A percentile compares a stretch with the other conserved stretches of the same genome.
Evolutionary conservation across 2,888 invertebrate species (phyloP).

Genomic region (Enoplolaimus lenunculus): DNA sequence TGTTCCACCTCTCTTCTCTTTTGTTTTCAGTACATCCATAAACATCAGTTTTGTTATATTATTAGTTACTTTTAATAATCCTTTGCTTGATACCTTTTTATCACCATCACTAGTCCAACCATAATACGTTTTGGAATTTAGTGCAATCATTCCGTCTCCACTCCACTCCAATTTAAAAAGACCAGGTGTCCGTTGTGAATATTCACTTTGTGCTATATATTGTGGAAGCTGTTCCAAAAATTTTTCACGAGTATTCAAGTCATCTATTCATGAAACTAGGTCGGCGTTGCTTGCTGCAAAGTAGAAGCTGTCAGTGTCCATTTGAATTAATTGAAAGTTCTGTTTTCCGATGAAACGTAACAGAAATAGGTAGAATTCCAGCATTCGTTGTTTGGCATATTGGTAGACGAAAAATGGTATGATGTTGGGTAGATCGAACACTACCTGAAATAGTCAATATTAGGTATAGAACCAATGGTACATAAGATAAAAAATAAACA

Average conservation of each 20-base stretch:
- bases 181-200: constrained; percentile 1
- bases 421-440: neutral
- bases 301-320: constrained; percentile 11
- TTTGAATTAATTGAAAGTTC: constrained; percentile 4
- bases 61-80: neutral
- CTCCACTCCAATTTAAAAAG: constrained; percentile 9
- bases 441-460: no score
- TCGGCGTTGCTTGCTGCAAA: neutral
- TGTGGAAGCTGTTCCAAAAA: neutral
- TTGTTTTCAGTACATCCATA: neutral
- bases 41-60: neutral
- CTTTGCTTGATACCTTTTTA: neutral
- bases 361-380: constrained; percentile 5
- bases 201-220: neutral
- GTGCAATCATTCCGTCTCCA: constrained; percentile 3
- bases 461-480: no score
- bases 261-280: neutral
- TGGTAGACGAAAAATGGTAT: constrained; percentile 3
- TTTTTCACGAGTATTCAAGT: neutral
- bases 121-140: constrained; percentile 9
- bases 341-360: neutral
- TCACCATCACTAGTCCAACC: neutral
- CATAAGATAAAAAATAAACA: no score
- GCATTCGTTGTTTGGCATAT: constrained; percentile 5
- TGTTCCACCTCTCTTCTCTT: neutral